Conservation (phyloP, 2,888 invertebrate genomes). For the Clostera curtula region DNA sequence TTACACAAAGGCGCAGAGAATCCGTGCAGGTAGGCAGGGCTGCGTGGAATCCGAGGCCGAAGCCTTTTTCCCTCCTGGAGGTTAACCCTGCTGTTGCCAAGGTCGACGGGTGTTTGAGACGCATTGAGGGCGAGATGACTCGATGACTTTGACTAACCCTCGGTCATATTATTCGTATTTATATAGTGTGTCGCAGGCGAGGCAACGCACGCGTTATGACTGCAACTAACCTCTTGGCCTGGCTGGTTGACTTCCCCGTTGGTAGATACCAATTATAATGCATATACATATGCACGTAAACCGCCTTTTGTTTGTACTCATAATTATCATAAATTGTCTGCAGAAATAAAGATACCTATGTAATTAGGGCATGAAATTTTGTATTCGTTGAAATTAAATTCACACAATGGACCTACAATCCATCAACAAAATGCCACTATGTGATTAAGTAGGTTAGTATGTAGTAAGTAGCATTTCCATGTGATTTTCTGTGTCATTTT, state of each 20-base stretch:
- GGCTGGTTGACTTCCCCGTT: slow-evolving; percentile 15
- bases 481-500: too few species aligned
- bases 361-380: too few species aligned
- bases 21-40: slow-evolving; percentile 44
- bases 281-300: too few species aligned
- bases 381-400: too few species aligned
- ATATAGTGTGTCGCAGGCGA: slow-evolving; percentile 36
- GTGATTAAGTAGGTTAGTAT: too few species aligned
- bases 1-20: slow-evolving; percentile 36
- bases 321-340: too few species aligned
- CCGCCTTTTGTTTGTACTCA: slow-evolving; percentile 1
- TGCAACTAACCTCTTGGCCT: slow-evolving; percentile 25
- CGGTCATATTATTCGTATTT: slow-evolving; percentile 39
- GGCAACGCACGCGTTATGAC: slow-evolving; percentile 51
- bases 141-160: slow-evolving; percentile 59
- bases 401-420: too few species aligned
- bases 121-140: slow-evolving; percentile 54
- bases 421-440: too few species aligned
- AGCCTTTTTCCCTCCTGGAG: slow-evolving; percentile 49
- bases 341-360: too few species aligned
- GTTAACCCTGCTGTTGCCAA: slow-evolving; percentile 53
- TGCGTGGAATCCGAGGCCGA: slow-evolving; percentile 45
- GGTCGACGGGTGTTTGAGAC: slow-evolving; percentile 52
- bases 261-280: slow-evolving; percentile 4
- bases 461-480: too few species aligned